phyloP scores from a whole-genome alignment of 2,113 vertebrate species.

The Polypterus bichir region DNA sequence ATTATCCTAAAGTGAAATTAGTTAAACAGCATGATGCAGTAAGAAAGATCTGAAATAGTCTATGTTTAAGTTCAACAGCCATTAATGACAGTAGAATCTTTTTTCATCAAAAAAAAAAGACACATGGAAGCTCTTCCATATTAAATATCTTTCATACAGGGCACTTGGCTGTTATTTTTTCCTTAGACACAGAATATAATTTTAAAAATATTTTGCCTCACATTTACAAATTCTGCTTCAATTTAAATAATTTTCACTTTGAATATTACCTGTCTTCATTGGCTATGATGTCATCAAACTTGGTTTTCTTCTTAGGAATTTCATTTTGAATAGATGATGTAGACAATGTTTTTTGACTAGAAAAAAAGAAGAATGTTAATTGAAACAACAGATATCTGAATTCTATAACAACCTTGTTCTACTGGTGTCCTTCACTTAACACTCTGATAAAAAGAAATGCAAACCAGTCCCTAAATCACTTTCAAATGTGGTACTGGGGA shows the following conservation, averaged over 20 bases:
- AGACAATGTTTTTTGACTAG: constrained; percentile 67
- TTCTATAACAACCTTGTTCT: too few species aligned
- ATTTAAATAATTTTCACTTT: not conserved
- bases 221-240: not conserved
- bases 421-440: too few species aligned
- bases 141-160: constrained; percentile 11
- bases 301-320: constrained; percentile 71
- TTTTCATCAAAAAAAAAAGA: too few species aligned
- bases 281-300: constrained; percentile 61
- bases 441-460: too few species aligned
- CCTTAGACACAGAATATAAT: not conserved
- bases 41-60: too few species aligned
- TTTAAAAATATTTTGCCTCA: not conserved
- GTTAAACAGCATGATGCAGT: too few species aligned
- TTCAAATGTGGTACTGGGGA: too few species aligned
- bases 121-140: not conserved
- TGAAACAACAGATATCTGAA: not conserved
- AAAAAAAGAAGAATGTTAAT: not conserved
- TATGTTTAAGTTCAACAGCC: too few species aligned
- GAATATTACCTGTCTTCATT: constrained; percentile 57
- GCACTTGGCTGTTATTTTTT: not conserved
- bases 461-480: too few species aligned
- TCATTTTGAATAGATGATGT: constrained; percentile 70
- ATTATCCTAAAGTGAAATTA: too few species aligned
- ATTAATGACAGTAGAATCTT: too few species aligned